Evolutionary conservation across 2,797 vertebrate genomes (phyloP).

Genomic region (Nothura maculosa): DNA sequence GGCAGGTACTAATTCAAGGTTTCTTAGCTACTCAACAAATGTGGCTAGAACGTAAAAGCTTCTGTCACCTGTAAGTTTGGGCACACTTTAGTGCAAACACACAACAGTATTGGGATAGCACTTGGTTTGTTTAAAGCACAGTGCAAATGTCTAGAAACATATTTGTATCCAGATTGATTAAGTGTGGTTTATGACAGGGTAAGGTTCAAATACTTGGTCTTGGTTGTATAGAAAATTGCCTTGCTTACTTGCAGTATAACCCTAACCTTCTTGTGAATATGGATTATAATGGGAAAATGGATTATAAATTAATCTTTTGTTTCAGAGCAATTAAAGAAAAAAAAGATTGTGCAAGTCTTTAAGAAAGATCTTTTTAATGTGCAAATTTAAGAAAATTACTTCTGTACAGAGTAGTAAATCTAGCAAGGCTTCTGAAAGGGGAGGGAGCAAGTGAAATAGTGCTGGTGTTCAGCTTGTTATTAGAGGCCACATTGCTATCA

Average conservation of each 20-base stretch:
- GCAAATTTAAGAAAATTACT: background rate
- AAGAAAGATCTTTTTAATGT: background rate
- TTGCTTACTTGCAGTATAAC: conserved; percentile 3
- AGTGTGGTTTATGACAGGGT: background rate
- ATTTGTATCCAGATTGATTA: background rate
- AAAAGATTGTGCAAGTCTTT: background rate
- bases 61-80: background rate
- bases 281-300: background rate
- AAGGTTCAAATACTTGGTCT: background rate
- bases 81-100: background rate
- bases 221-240: background rate
- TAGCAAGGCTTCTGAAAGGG: background rate
- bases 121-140: background rate
- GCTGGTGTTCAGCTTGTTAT: background rate
- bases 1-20: background rate
- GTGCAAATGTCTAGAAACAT: background rate
- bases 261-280: conserved; percentile 22
- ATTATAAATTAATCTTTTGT: background rate
- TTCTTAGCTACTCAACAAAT: background rate
- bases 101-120: background rate
- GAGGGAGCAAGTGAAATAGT: background rate
- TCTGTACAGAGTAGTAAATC: background rate
- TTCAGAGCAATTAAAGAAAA: conserved; percentile 1
- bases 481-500: background rate
- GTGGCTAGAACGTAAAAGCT: background rate